Conservation (phyloP, 2,113 vertebrate genomes). For the Neolamprologus devosi region DNA sequence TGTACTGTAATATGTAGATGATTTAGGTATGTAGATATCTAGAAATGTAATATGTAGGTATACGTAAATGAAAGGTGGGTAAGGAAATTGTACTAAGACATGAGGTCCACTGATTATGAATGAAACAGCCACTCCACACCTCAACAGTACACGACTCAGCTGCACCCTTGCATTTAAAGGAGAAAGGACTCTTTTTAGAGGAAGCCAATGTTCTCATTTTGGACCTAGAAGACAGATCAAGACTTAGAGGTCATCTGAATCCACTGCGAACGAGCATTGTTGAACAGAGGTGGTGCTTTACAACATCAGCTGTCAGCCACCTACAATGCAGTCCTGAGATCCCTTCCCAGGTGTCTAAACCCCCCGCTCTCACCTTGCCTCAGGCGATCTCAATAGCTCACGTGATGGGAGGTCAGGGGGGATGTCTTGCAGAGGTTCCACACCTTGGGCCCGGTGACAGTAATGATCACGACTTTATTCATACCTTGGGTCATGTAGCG, state of each 20-base stretch:
- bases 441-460: background rate
- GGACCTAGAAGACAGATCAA: background rate
- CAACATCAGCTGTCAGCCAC: background rate
- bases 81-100: background rate
- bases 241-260: background rate
- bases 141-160: background rate
- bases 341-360: background rate
- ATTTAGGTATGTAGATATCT: background rate
- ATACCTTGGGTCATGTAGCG: background rate
- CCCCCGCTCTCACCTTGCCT: background rate
- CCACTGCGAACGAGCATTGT: background rate
- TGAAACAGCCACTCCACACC: background rate
- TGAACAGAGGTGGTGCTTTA: background rate
- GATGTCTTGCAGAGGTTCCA: background rate
- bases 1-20: background rate
- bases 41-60: background rate
- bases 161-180: background rate
- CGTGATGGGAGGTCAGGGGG: background rate
- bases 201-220: background rate
- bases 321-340: background rate
- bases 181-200: background rate
- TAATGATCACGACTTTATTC: background rate
- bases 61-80: background rate
- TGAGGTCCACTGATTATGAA: background rate
- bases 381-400: background rate